Evolutionary conservation across 2,797 vertebrate species (phyloP), one percentile per base, ranked within the genome.

Genomic region (Betta splendens): DNA sequence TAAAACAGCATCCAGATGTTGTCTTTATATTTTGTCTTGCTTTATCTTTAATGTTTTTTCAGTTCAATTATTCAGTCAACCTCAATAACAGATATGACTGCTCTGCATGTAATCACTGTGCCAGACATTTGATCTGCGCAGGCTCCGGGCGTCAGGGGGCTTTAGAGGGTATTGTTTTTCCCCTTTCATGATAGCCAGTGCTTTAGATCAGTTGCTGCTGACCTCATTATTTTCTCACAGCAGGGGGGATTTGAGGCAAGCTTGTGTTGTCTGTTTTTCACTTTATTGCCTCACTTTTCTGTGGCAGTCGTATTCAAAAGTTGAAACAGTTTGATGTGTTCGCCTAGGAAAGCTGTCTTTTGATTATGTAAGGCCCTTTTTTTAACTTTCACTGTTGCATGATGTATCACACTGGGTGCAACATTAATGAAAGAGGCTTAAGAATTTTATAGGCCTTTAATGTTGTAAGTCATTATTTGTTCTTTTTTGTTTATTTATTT

Each of bases 71-170:
- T 85, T 85, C 68, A 87, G 71, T 58, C 50, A 38, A 28, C 54
- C 72, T 86, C 77, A 84, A 86, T 89, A 87, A 82, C 80, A 82
- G 70, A 84, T 76, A 68, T 62, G 74, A 70, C 75, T 74, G 64
- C 64, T 54, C 61, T 2, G 15, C 1, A 28, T 75, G 50, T 74
- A 75, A 83, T 85, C 75, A 83, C 69, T 48, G 62, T 69, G 68
- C 75, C 57, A 80, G 72, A 69, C 69, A 75, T 85, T 83, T 86
- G 75, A 82, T 85, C 74, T 81, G 67, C 47, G 67, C 55, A 64
- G 66, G 66, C 75, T 76, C 28, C 16, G 51, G 64, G 77, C 62
- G 16, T 70, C 29, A 8, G 50, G 68, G 57, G 72, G 64, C 47
- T 64, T 80, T 73, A 52, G 58, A 12, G 43, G 45, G 58, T 69